Base-by-base conservation (phyloP, 2,888 invertebrate genomes). In the Thera obeliscata region DNA sequence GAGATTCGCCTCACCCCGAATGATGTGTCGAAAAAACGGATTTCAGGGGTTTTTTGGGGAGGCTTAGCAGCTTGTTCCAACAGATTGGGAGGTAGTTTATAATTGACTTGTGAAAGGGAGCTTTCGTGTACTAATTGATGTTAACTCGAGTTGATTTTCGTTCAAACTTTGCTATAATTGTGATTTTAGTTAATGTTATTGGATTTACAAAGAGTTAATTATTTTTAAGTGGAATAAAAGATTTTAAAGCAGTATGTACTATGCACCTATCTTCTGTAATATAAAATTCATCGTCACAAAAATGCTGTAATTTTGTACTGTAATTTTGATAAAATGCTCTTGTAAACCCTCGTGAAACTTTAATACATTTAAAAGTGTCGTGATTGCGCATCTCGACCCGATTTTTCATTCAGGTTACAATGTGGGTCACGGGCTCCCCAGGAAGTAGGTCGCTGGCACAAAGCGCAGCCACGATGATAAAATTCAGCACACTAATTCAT, bases 381-480 rank as follows among this genome's bases (percentile, higher is more conserved):
- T 64, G 64, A 80, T 76, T 77, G 72, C 73, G 73, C 76, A 75
- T 71, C 75, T 77, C 76, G 80, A 78, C 81, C 81, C 74, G 72
- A 75, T 81, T 83, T 81, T 80, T 79, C 74, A 79, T 84, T 80
- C 78, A 81, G 73, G 73, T 78, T 78, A 78, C 77, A 74, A 86
- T 86, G 66, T 86, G 70, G 88, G 88, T 87, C 87, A 87, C 71
- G 83, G 84, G 77, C 80, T 70, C 58, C 63, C 75, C 70, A 69
- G 69, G 67, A 86, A 79, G 74, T 82, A 78, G 84, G 84, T 79
- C 85, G 71, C 69, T 54, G 74, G 74, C 74, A 73, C 76, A 64
- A 66, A 70, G 67, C 68, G 60, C 67, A 68, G 66, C 22, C 71
- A 72, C 72, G 68, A 65, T 71, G 69, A 69, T 55, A 69, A 22